A percentile compares a stretch with the other conserved stretches of the same genome.
These are phyloP conservation scores for Bos taurus DNA, from an alignment of 2,113 vertebrate species.

Conservation along the genomic window ARS-UCD2.0 NC_037343.1:77118501-77119000, in stretches of 20 bases:
- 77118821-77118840: neutral
- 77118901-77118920: neutral
- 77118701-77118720: neutral
- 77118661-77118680: neutral
- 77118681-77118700: neutral
- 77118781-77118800: neutral
- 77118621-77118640: neutral
- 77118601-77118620: neutral
- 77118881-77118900: neutral
- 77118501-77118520: neutral
- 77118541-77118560: neutral
- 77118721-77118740: neutral
- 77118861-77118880: neutral
- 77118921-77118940: neutral
- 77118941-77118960: neutral
- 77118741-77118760: no score
- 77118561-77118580: neutral
- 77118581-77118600: neutral
- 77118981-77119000: neutral
- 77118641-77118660: accelerated
- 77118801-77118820: neutral
- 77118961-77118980: neutral
- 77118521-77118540: neutral
- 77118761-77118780: neutral
- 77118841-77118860: neutral